Base-by-base conservation (phyloP, 2,888 invertebrate species). In the Noctua fimbriata region DNA sequence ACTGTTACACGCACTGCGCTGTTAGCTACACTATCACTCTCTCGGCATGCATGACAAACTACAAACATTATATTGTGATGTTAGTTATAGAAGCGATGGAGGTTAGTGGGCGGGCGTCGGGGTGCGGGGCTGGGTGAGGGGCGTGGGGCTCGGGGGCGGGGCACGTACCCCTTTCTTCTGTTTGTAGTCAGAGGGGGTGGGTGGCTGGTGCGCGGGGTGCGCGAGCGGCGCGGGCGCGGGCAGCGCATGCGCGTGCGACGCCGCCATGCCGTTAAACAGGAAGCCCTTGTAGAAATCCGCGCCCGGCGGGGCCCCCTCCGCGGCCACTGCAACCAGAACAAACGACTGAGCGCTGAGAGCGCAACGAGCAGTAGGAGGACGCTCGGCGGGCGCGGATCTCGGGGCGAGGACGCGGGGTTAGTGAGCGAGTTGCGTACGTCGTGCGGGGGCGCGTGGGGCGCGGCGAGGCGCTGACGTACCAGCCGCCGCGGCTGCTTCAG, bases 401-500 rank as follows among this genome's bases (percentile, higher is more conserved):
- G 90, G 88, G 89, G 89, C 83, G 88, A 82, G 88, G 83, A 89
- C 79, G 88, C 86, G 80, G 89, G 77, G 89, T 86, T 89, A 89
- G 91, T 90, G 91, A 87, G 91, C 86, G 81, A 90, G 91, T 88
- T 93, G 95, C 95, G 95, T 95, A 94, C 95, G 93, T 94, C 94
- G 93, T 92, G 94, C 92, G 95, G 93, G 93, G 94, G 92, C 92
- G 95, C 94, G 93, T 91, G 94, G 92, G 94, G 94, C 93, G 95
- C 93, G 92, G 95, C 95, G 94, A 94, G 95, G 91, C 97, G 96
- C 95, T 95, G 94, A 97, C 99, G 98, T 97, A 99, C 99, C 98
- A 99, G 98, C 97, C 99, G 99, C 95, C 99, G 99, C 89, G 99
- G 99, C 97, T 99, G 99, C 96, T 99, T 99, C 92, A 99, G 97